Percentiles rank a stretch among this genome's conserved stretches.
These are phyloP conservation scores for Panagrolaimus sp. DNA, from an alignment of 1,140 invertebrate genomes.

Conservation along the genomic window DNA sequence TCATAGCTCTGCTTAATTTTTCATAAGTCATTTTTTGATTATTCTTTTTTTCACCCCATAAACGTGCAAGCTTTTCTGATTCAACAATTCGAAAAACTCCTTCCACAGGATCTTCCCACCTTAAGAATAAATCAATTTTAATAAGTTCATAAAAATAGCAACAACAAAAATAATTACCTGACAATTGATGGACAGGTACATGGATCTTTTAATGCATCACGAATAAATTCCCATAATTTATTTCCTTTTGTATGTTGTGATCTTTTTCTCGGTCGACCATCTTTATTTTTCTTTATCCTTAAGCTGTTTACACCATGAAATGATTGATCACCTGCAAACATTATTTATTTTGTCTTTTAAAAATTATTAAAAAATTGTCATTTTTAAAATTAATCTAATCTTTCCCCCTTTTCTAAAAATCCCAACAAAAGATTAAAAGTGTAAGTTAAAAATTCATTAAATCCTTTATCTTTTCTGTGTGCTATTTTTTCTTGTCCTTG, in stretches of 20 bases:
- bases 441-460: too few species aligned
- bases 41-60: constrained; percentile 78
- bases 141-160: too few species aligned
- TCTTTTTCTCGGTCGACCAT: constrained; percentile 55
- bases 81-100: constrained; percentile 82
- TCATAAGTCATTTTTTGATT: constrained; percentile 88
- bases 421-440: too few species aligned
- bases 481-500: too few species aligned
- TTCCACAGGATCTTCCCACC: constrained; percentile 78
- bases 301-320: constrained; percentile 28
- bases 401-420: too few species aligned
- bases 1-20: constrained; percentile 84
- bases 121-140: constrained; percentile 59
- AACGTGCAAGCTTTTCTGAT: constrained; percentile 77
- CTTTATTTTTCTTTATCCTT: constrained; percentile 49
- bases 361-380: too few species aligned
- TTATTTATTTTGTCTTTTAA: too few species aligned
- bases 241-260: constrained; percentile 62
- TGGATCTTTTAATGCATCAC: constrained; percentile 71
- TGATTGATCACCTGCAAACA: constrained; percentile 1
- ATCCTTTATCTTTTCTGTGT: too few species aligned
- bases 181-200: constrained; percentile 67
- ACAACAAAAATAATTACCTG: constrained; percentile 31
- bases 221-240: constrained; percentile 74
- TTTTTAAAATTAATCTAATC: too few species aligned